These are phyloP conservation scores for Drosophila sucinea DNA, from an alignment of 1,140 invertebrate genomes.

Conservation along the genomic window DNA sequence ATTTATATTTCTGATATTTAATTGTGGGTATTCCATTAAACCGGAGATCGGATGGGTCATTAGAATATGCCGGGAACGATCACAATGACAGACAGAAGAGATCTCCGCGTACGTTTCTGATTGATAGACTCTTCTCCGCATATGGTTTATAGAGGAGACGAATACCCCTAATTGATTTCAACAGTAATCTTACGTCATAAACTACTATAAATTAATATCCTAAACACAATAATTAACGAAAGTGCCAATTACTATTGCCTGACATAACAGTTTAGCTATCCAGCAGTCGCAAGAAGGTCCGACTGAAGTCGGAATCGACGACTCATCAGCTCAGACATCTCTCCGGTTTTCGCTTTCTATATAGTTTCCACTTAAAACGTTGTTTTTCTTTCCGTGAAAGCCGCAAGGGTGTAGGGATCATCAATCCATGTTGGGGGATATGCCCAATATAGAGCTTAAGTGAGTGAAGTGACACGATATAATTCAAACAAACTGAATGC, in stretches of 20 bases:
- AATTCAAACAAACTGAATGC: not conserved
- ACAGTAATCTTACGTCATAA: constrained; percentile 11
- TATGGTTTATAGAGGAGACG: constrained; percentile 3
- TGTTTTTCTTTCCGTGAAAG: no score
- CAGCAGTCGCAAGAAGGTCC: constrained; percentile 9
- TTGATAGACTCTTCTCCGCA: not conserved
- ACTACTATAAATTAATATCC: constrained; percentile 18
- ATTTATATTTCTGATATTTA: constrained; percentile 23
- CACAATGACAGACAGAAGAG: not conserved
- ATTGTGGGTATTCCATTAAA: constrained; percentile 6
- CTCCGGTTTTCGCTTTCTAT: not conserved
- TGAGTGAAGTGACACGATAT: no score
- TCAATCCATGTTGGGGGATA: not conserved
- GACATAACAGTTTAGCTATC: constrained; percentile 35
- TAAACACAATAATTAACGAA: constrained; percentile 58
- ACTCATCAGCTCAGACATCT: not conserved
- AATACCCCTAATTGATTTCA: constrained; percentile 18
- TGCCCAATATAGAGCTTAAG: no score
- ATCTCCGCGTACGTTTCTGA: not conserved
- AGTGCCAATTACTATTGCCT: constrained; percentile 76
- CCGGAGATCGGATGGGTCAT: no score
- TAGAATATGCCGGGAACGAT: not conserved
- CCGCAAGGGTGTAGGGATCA: not conserved
- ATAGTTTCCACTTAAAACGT: not conserved
- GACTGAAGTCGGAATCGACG: not conserved